Conservation (phyloP, 1,140 invertebrate species). For the Plodia interpunctella region DNA sequence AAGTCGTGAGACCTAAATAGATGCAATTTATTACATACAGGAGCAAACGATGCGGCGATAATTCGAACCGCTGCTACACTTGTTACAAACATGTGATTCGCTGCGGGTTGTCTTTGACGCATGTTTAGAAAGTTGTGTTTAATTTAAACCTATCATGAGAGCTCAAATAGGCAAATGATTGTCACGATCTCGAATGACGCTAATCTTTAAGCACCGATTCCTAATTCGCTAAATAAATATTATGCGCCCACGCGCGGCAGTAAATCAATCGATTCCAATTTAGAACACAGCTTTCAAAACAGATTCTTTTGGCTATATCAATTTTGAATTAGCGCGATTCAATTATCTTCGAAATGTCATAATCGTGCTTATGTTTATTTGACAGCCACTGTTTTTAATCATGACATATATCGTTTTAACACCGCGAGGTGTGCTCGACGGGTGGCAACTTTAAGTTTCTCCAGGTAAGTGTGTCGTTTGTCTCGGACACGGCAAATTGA, state of each 20-base stretch:
- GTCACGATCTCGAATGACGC: not conserved
- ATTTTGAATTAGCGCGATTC: not conserved
- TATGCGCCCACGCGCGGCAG: not conserved
- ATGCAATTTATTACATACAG: constrained; percentile 45
- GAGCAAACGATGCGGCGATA: constrained; percentile 41
- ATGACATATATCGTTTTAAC: constrained; percentile 2
- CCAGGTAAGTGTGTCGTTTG: not conserved
- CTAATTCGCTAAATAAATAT: not conserved
- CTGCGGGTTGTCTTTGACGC: not conserved
- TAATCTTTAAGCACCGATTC: not conserved
- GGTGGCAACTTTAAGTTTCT: not conserved
- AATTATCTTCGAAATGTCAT: not conserved
- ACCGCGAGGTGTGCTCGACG: not conserved
- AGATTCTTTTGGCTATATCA: not conserved
- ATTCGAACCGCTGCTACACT: constrained; percentile 27
- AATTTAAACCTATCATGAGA: not conserved
- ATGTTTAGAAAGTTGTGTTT: constrained; percentile 1
- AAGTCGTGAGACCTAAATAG: constrained; percentile 55
- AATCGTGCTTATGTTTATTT: not conserved
- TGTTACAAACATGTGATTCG: constrained; percentile 6
- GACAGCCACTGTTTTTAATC: constrained; percentile 1
- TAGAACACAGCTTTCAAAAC: not conserved
- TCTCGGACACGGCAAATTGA: constrained; percentile 8
- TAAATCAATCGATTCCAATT: not conserved
- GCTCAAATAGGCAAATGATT: not conserved